phyloP scores from a whole-genome alignment of 2,888 invertebrate genomes.

The Ectropis crepuscularia region DNA sequence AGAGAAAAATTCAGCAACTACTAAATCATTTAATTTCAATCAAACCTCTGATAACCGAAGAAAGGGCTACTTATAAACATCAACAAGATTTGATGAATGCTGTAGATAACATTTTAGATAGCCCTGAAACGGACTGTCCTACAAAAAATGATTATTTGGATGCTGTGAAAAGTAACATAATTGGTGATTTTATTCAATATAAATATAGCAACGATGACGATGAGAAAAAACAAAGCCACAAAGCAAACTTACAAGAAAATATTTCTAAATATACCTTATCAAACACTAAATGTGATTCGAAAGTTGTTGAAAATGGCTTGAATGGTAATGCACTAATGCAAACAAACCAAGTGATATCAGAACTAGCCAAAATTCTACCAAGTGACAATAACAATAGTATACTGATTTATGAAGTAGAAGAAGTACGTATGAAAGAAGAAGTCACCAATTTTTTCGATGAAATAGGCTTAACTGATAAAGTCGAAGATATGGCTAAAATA shows the following conservation, averaged over 20 bases:
- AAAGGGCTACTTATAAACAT: conserved; percentile 55
- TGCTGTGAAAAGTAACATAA: conserved; percentile 55
- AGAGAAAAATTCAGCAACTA: conserved; percentile 51
- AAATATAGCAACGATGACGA: conserved; percentile 53
- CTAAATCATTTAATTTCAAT: conserved; percentile 51
- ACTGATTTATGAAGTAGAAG: conserved; percentile 58
- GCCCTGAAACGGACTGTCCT: conserved; percentile 41
- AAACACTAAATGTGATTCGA: background rate
- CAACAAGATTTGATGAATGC: conserved; percentile 56
- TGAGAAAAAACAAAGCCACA: conserved; percentile 51
- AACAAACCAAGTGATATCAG: conserved; percentile 62
- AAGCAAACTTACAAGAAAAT: conserved; percentile 52
- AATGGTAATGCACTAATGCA: conserved; percentile 48
- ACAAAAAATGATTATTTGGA: conserved; percentile 43
- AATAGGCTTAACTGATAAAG: conserved; percentile 39
- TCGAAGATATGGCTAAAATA: conserved; percentile 38
- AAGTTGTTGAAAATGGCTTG: conserved; percentile 23
- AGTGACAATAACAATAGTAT: conserved; percentile 51
- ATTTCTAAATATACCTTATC: conserved; percentile 46
- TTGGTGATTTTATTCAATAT: conserved; percentile 60
- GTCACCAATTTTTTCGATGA: conserved; percentile 56
- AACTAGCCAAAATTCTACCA: conserved; percentile 56
- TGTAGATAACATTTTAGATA: conserved; percentile 50
- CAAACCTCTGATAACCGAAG: conserved; percentile 56
- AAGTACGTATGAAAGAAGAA: conserved; percentile 61